Evolutionary conservation across 2,113 vertebrate species (phyloP).

Genomic region (Oxyruncus cristatus): DNA sequence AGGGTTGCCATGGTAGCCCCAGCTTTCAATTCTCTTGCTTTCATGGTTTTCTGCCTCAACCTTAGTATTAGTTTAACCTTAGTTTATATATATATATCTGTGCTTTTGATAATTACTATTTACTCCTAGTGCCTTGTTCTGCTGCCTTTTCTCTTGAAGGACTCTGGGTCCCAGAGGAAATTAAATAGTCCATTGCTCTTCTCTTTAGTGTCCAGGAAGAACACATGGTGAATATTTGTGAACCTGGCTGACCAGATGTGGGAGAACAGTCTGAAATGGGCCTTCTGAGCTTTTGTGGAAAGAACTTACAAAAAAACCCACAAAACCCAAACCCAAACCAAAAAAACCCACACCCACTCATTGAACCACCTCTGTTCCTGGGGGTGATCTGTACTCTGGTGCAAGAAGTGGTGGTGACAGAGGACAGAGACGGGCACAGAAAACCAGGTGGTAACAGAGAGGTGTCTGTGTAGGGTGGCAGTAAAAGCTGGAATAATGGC

Average conservation of each 20-base stretch:
- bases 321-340: background rate
- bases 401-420: background rate
- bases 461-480: background rate
- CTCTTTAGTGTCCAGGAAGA: background rate
- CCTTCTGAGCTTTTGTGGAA: background rate
- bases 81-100: background rate
- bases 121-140: background rate
- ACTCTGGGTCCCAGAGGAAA: background rate
- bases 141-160: background rate
- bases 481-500: background rate
- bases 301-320: background rate
- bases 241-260: background rate
- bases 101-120: background rate
- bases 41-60: background rate
- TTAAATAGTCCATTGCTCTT: background rate
- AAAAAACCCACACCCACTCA: background rate
- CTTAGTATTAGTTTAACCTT: background rate
- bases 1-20: background rate
- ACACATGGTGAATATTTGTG: background rate
- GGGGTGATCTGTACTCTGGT: background rate
- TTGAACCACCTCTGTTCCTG: background rate
- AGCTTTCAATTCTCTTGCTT: background rate
- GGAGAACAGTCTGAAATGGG: background rate
- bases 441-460: background rate
- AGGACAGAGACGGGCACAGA: background rate